Percentiles rank a stretch among this genome's conserved stretches.
Conservation (phyloP, 2,888 invertebrate genomes). For the Pollenia amentaria region DNA sequence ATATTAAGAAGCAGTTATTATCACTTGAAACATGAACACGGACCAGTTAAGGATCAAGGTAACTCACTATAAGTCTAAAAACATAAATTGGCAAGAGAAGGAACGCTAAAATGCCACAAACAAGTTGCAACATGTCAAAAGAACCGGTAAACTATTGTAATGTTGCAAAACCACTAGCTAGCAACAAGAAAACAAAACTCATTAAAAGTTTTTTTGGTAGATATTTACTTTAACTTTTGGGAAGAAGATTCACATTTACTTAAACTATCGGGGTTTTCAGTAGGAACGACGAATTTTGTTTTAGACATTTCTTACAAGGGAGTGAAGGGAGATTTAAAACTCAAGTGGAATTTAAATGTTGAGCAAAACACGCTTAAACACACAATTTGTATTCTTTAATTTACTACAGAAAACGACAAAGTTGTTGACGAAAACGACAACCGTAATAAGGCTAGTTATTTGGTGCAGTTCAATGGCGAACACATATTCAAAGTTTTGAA, state of each 20-base stretch:
- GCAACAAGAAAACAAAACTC: neutral
- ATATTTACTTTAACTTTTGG: neutral
- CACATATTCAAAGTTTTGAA: too few relatives aligned
- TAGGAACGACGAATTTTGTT: too few relatives aligned
- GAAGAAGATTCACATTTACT: constrained; percentile 30
- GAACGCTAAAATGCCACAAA: constrained; percentile 26
- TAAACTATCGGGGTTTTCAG: too few relatives aligned
- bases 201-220: neutral
- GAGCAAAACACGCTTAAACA: too few relatives aligned
- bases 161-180: neutral
- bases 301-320: too few relatives aligned
- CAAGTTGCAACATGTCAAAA: constrained; percentile 26
- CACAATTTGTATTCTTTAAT: too few relatives aligned
- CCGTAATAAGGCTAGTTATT: too few relatives aligned
- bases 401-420: too few relatives aligned
- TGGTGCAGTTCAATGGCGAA: too few relatives aligned
- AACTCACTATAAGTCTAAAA: constrained; percentile 1
- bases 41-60: constrained; percentile 51
- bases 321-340: too few relatives aligned
- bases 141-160: constrained; percentile 19
- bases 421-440: too few relatives aligned
- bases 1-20: constrained; percentile 4
- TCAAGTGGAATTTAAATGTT: too few relatives aligned
- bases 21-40: neutral
- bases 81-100: constrained; percentile 19